These are phyloP conservation scores for Rallus crepitans DNA, from an alignment of 2,797 vertebrate genomes.

Conservation along the genomic window DNA sequence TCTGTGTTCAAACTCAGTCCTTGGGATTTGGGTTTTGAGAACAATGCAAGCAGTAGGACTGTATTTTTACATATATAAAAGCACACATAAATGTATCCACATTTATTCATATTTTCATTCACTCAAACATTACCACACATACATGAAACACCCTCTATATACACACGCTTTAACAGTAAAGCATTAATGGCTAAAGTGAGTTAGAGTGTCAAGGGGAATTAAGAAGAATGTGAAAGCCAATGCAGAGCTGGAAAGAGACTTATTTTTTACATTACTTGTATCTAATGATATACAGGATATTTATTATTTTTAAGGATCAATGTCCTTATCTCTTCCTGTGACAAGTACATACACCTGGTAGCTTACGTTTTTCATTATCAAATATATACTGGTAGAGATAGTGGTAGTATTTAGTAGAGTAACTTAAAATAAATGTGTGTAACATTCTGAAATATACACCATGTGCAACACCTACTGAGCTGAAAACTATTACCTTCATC, in stretches of 20 bases:
- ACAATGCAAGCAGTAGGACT: not conserved
- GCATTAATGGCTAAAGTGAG: not conserved
- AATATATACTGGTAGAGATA: not conserved
- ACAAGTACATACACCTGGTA: not conserved
- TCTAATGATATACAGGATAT: not conserved
- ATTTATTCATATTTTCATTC: not conserved
- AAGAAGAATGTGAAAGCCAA: not conserved
- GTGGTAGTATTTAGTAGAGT: not conserved
- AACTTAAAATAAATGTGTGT: not conserved
- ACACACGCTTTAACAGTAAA: not conserved
- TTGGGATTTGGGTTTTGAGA: conserved; percentile 41
- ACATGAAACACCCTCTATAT: not conserved
- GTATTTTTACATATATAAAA: not conserved
- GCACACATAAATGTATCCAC: not conserved
- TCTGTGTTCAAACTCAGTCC: conserved; percentile 56
- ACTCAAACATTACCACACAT: not conserved
- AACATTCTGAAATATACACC: not conserved
- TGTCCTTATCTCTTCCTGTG: not conserved
- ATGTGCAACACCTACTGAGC: not conserved
- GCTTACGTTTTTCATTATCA: not conserved
- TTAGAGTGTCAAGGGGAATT: not conserved
- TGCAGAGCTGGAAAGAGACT: not conserved
- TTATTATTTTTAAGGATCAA: not conserved
- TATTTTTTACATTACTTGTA: not conserved
- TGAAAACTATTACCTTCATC: not conserved